Evolutionary conservation across 2,888 invertebrate genomes (phyloP), one percentile per base, ranked within the genome.

Genomic region (Eilema caniola): DNA sequence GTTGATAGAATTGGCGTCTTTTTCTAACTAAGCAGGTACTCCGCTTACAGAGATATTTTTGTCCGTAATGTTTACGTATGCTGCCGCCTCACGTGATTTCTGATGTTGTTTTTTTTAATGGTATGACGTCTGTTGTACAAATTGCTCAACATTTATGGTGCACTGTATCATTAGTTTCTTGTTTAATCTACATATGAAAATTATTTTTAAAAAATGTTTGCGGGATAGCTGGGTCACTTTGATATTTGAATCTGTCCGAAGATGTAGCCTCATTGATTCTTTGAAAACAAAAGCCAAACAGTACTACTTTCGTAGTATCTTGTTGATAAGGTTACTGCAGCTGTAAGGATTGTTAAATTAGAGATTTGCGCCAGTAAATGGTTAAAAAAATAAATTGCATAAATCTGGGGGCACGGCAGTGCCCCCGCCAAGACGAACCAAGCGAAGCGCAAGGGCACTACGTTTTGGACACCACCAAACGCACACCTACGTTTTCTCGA

Each of bases 21-120:
- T 80, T 70, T 72, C 65, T 62, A 71, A 69, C 65, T 71, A 80
- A 73, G 67, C 71, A 72, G 68, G 66, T 68, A 71, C 33, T 68
- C 25, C 65, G 70, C 64, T 75, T 73, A 60, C 57, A 67, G 62
- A 71, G 67, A 68, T 87, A 87, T 87, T 88, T 85, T 70, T 60
- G 79, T 82, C 71, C 70, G 75, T 73, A 81, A 74, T 89, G 87
- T 89, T 90, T 91, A 90, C 89, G 90, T 83, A 75, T 74, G 72
- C 65, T 66, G 65, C 70, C 63, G 23, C 73, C 83, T 92, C 92
- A 93, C 92, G 93, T 93, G 92, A 93, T 88, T 71, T 56, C 72
- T 68, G 74, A 75, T 76, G 83, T 79, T 83, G 82, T 79, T 80
- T 86, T 86, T n/a, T 86, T 83, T 83, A 81, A 85, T 83, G 78